Base-by-base conservation (phyloP, 1,140 invertebrate species). In the Drosophila quadrilineata region DNA sequence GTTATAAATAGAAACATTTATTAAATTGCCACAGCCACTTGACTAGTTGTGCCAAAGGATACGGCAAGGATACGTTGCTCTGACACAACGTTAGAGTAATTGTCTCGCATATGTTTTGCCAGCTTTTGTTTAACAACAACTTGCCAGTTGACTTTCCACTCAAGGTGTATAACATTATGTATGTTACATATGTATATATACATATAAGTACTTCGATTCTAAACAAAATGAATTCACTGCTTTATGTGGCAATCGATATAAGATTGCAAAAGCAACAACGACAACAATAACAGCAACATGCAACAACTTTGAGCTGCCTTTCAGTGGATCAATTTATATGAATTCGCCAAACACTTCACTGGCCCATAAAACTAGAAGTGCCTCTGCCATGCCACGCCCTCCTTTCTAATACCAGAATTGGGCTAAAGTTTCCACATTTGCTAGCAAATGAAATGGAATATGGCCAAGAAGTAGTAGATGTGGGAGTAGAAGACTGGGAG, bases 391-490 rank as follows among this genome's bases (percentile, higher is more conserved):
- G 43, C 35, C 48, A 40, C n/a, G n/a, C n/a, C n/a, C n/a, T n/a
- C n/a, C n/a, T n/a, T n/a, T n/a, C n/a, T n/a, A n/a, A n/a, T n/a
- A n/a, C n/a, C n/a, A n/a, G n/a, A n/a, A n/a, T n/a, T n/a, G n/a
- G 56, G 41, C 14, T 36, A 36, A 65, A 65, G 26, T 65, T 65
- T 65, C 6, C 35, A 21, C 54, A 33, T 53, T 53, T 60, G 56
- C 63, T 63, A 59, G 66, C 70, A 62, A 76, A 56, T 63, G 73
- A 71, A 77, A 73, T 84, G 63, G 60, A 82, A n/a, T n/a, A n/a
- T 69, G 76, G 63, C 28, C 33, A 10, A 21, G 31, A 43, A 19
- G 12, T 8, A 12, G 21, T 2, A 8, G 17, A 2, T 19, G 2
- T 6, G 9, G 16, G 31, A 38, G 14, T 16, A 16, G 14, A 19